Evolutionary conservation across 2,888 invertebrate genomes (phyloP).

Genomic region (Hetaerina titia): DNA sequence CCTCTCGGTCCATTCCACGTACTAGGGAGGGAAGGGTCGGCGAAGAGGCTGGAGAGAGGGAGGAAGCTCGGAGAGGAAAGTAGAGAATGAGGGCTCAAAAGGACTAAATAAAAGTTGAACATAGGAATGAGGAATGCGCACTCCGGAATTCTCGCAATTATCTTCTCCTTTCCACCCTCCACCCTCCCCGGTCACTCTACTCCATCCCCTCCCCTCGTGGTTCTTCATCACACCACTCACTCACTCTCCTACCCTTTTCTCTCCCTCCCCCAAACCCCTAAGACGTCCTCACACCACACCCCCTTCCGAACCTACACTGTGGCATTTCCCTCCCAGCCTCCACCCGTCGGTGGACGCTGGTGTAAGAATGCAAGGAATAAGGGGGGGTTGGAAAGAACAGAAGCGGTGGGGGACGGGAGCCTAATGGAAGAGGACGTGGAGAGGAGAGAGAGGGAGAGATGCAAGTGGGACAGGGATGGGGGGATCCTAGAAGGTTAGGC

Average conservation of each 20-base stretch:
- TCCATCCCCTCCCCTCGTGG: background rate
- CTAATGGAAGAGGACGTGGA: background rate
- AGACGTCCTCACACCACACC: background rate
- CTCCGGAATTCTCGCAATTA: constrained; percentile 53
- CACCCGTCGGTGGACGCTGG: background rate
- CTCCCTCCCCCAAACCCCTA: background rate
- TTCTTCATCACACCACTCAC: background rate
- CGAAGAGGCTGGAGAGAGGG: background rate
- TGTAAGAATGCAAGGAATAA: background rate
- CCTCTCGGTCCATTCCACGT: background rate
- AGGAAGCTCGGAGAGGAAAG: background rate
- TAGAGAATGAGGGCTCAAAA: background rate
- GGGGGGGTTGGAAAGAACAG: background rate
- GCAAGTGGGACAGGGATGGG: background rate
- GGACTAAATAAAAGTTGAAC: constrained; percentile 7
- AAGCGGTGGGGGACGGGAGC: too few species aligned
- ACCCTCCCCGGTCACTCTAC: background rate
- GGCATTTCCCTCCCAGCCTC: background rate
- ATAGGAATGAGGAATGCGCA: constrained; percentile 55
- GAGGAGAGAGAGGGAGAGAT: background rate
- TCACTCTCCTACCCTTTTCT: background rate
- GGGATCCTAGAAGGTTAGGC: background rate
- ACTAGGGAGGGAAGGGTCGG: background rate
- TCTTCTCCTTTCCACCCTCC: background rate
- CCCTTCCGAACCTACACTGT: background rate